Conservation (phyloP, 2,113 vertebrate genomes). For the Rhynchomys soricoides region DNA sequence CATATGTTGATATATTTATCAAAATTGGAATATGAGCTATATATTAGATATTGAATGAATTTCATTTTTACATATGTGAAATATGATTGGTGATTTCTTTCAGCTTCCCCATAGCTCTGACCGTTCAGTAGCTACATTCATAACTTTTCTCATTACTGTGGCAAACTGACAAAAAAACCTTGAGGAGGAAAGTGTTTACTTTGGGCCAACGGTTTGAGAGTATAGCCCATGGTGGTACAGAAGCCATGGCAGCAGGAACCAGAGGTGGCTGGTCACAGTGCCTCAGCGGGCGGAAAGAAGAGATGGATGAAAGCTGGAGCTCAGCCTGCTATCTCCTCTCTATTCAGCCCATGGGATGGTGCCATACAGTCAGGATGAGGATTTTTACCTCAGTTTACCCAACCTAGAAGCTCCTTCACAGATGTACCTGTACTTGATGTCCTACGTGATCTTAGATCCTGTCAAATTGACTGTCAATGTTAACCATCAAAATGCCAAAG, state of each 20-base stretch:
- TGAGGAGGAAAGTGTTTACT: background rate
- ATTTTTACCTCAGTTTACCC: background rate
- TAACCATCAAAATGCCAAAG: background rate
- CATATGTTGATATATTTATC: background rate
- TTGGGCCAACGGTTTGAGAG: background rate
- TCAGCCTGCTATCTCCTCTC: background rate
- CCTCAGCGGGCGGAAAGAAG: background rate
- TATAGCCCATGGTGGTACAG: background rate
- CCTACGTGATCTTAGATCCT: background rate
- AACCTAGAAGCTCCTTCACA: background rate
- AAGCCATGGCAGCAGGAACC: background rate
- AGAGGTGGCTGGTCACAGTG: background rate
- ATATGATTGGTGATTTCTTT: background rate
- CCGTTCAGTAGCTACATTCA: background rate
- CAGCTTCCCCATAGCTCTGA: background rate
- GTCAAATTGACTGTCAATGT: background rate
- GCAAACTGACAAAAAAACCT: background rate
- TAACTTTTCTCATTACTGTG: background rate
- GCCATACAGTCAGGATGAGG: too few relatives aligned
- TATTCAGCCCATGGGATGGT: background rate
- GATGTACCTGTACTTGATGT: background rate
- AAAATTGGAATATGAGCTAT: background rate
- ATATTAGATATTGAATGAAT: background rate
- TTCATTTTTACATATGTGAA: background rate
- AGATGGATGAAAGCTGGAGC: background rate